These are phyloP conservation scores for Paedocypris micromegethes DNA, from an alignment of 2,797 vertebrate genomes.

Conservation along the genomic window DNA sequence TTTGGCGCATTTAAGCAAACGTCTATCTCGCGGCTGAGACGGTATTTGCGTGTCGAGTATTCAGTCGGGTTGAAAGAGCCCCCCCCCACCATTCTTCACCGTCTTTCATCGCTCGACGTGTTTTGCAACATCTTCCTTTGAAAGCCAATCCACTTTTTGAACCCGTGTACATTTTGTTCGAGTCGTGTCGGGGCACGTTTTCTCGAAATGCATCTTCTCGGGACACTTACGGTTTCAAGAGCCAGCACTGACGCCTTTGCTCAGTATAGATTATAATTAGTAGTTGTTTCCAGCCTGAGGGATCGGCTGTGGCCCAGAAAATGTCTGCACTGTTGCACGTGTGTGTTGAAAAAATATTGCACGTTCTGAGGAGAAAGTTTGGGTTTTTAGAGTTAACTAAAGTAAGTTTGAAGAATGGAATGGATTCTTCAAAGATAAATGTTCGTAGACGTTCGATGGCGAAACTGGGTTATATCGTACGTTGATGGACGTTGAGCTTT, in stretches of 20 bases:
- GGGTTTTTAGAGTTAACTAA: too few relatives aligned
- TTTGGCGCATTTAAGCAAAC: too few relatives aligned
- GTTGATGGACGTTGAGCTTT: too few relatives aligned
- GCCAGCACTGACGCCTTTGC: constrained; percentile 63
- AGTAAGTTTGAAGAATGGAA: too few relatives aligned
- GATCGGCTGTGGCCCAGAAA: constrained; percentile 60
- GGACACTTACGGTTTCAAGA: constrained; percentile 62
- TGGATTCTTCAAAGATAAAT: too few relatives aligned
- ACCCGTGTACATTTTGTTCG: constrained; percentile 22
- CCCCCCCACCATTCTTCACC: constrained; percentile 9
- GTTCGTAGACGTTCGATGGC: too few relatives aligned
- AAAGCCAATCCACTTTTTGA: constrained; percentile 36
- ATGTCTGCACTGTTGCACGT: constrained; percentile 52
- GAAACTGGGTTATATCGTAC: too few relatives aligned
- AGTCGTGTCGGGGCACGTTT: constrained; percentile 32
- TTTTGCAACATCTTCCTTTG: constrained; percentile 47
- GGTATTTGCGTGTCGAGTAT: constrained; percentile 15
- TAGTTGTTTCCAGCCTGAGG: constrained; percentile 48
- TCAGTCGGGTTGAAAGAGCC: constrained; percentile 19
- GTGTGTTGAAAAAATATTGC: constrained; percentile 30
- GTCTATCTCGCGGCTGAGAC: background rate
- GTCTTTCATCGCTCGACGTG: constrained; percentile 28
- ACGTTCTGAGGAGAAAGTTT: too few relatives aligned
- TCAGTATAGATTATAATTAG: constrained; percentile 62
- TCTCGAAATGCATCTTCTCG: constrained; percentile 59